Conservation (phyloP, 2,888 invertebrate genomes). For the Drosophila austrosaltans region DNA sequence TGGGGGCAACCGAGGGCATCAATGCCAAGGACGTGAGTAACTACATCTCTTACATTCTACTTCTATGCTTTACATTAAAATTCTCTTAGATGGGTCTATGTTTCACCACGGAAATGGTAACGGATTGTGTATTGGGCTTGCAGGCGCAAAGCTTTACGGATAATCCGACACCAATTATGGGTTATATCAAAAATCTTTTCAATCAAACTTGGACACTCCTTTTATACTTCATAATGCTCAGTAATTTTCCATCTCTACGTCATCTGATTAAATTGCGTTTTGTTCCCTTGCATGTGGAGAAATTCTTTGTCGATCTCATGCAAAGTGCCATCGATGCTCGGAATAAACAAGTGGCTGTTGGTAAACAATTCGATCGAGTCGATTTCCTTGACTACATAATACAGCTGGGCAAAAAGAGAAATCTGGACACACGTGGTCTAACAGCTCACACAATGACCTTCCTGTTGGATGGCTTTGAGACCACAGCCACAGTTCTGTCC, state of each 20-base stretch:
- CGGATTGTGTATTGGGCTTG: constrained; percentile 84
- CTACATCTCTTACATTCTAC: no score
- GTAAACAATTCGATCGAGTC: constrained; percentile 62
- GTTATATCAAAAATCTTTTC: constrained; percentile 74
- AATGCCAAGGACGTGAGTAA: constrained; percentile 82
- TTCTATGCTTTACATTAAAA: no score
- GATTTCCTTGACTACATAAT: constrained; percentile 82
- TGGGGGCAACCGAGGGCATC: constrained; percentile 76
- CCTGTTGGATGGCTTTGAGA: constrained; percentile 82
- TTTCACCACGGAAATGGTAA: constrained; percentile 84
- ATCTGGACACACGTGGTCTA: constrained; percentile 59
- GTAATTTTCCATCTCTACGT: constrained; percentile 68
- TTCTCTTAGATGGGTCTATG: constrained; percentile 71
- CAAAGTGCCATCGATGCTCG: constrained; percentile 70
- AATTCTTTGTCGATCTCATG: constrained; percentile 73
- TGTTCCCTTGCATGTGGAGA: constrained; percentile 86
- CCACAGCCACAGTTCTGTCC: constrained; percentile 74
- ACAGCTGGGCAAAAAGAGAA: constrained; percentile 73
- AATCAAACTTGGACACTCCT: constrained; percentile 60
- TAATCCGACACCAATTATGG: constrained; percentile 76
- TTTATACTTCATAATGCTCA: constrained; percentile 57
- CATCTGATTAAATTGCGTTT: constrained; percentile 65
- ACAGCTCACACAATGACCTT: constrained; percentile 81
- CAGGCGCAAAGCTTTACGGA: constrained; percentile 82
- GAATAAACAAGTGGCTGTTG: constrained; percentile 39